phyloP scores from a whole-genome alignment of 2,113 vertebrate species.

The Aleadryas rufinucha region DNA sequence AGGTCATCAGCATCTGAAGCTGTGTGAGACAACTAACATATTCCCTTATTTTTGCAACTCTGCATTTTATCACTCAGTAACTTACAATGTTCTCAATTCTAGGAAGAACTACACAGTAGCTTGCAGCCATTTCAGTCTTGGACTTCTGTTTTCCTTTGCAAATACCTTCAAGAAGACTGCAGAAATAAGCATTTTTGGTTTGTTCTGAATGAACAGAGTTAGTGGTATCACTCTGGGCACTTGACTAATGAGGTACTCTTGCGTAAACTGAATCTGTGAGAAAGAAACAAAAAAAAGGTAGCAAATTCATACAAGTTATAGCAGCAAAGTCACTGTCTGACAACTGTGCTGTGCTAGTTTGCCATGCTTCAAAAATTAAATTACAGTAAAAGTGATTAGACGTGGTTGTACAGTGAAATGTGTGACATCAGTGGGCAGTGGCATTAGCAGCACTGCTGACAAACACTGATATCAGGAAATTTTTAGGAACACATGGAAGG shows the following conservation, averaged over 20 bases:
- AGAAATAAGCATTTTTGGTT: neutral
- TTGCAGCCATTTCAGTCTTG: neutral
- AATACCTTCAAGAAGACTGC: neutral
- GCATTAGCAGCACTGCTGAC: neutral
- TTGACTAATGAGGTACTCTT: neutral
- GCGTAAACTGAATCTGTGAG: neutral
- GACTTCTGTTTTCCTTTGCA: neutral
- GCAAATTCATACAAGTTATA: neutral
- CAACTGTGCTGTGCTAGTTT: neutral
- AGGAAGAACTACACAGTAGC: neutral
- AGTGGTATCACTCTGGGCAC: neutral
- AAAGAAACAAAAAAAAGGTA: neutral
- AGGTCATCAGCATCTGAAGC: neutral
- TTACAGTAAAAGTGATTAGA: neutral
- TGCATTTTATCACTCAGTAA: neutral
- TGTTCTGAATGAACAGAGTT: neutral
- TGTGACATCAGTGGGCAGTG: neutral
- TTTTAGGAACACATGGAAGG: neutral
- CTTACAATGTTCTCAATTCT: neutral
- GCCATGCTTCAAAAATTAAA: neutral
- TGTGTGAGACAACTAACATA: neutral
- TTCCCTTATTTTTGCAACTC: neutral
- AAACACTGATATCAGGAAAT: neutral
- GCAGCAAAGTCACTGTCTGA: fast-evolving
- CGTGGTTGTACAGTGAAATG: neutral